Evolutionary conservation across 2,888 invertebrate species (phyloP).

Genomic region (Teleiodes luculella): DNA sequence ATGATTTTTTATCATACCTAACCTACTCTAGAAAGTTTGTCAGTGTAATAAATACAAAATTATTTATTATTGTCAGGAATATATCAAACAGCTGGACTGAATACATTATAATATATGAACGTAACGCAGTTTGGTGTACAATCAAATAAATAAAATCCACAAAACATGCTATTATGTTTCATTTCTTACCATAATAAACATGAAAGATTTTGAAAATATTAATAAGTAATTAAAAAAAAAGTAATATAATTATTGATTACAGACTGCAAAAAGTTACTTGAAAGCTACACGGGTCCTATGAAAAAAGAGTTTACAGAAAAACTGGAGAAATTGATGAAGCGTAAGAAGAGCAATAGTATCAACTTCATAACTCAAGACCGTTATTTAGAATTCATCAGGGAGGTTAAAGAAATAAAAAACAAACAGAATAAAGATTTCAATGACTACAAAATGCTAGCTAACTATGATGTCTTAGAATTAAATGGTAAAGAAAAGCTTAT

Average conservation of each 20-base stretch:
- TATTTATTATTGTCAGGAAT: too few species aligned
- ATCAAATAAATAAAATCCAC: too few species aligned
- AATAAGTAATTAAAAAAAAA: neutral
- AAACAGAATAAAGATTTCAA: constrained; percentile 47
- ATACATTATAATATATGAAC: too few species aligned
- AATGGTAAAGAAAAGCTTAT: constrained; percentile 47
- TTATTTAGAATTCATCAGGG: constrained; percentile 53
- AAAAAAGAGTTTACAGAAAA: constrained; percentile 52
- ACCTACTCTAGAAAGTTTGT: too few species aligned
- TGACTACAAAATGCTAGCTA: constrained; percentile 56
- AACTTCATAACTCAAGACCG: constrained; percentile 42
- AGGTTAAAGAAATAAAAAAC: constrained; percentile 47
- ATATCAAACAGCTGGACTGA: too few species aligned
- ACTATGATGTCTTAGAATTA: constrained; percentile 49
- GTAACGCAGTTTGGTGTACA: too few species aligned
- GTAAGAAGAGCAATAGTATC: constrained; percentile 54
- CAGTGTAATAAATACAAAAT: too few species aligned
- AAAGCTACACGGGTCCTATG: constrained; percentile 38
- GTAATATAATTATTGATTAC: too few species aligned
- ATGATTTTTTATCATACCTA: too few species aligned
- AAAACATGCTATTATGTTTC: too few species aligned
- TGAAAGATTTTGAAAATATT: neutral
- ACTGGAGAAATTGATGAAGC: constrained; percentile 39
- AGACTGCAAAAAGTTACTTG: constrained; percentile 36
- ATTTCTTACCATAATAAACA: neutral